These are phyloP conservation scores for Carabus problematicus DNA, from an alignment of 2,888 invertebrate species.

Conservation along the genomic window DNA sequence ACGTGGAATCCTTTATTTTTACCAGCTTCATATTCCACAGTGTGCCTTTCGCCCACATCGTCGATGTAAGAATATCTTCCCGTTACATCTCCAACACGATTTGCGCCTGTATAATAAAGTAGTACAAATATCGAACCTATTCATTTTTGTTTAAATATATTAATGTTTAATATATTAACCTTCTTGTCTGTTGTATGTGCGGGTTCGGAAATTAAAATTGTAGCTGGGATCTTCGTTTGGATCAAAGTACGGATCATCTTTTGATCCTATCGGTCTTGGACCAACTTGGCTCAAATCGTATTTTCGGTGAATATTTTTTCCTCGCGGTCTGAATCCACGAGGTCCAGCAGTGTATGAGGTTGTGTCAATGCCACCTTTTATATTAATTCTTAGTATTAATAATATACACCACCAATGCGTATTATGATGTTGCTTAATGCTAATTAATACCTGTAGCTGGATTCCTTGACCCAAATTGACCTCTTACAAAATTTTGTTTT, in stretches of 20 bases:
- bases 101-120: conserved; percentile 50
- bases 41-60: conserved; percentile 77
- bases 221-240: conserved; percentile 81
- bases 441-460: conserved; percentile 65
- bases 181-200: conserved; percentile 73
- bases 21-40: conserved; percentile 78
- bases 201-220: conserved; percentile 71
- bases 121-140: neutral
- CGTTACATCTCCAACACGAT: conserved; percentile 57
- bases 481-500: conserved; percentile 71
- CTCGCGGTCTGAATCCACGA: conserved; percentile 79
- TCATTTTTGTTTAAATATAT: conserved; percentile 51
- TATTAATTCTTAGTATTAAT: neutral
- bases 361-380: conserved; percentile 28
- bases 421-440: no score
- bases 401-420: no score
- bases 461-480: conserved; percentile 75
- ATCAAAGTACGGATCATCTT: conserved; percentile 76
- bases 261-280: conserved; percentile 69
- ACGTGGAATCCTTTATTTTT: conserved; percentile 79
- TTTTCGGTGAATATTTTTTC: conserved; percentile 76
- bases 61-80: conserved; percentile 77
- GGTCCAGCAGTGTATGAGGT: conserved; percentile 76
- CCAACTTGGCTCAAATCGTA: conserved; percentile 73
- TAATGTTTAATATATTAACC: no score